Conservation (phyloP, 2,797 vertebrate genomes). For the Acipenser oxyrinchus region DNA sequence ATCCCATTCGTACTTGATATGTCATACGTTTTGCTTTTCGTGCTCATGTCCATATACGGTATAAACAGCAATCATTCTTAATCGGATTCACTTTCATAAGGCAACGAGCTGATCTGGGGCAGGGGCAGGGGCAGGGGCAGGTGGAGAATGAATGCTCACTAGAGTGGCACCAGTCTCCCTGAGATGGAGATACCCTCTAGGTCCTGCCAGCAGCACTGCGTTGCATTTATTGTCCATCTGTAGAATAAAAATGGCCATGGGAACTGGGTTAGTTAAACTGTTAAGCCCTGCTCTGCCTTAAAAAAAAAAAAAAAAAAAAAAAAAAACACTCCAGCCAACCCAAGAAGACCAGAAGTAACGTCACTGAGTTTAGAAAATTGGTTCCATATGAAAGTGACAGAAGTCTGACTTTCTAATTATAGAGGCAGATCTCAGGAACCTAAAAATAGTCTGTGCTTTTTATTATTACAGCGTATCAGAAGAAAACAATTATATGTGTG, state of each 20-base stretch:
- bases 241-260: not conserved
- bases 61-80: not conserved
- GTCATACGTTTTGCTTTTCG: too few relatives aligned
- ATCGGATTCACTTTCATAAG: not conserved
- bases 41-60: too few relatives aligned
- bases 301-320: too few relatives aligned
- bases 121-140: too few relatives aligned
- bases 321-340: too few relatives aligned
- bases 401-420: slow-evolving; percentile 12
- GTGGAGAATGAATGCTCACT: too few relatives aligned
- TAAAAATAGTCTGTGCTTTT: slow-evolving; percentile 8
- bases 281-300: too few relatives aligned
- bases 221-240: not conserved
- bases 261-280: too few relatives aligned
- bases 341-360: not conserved
- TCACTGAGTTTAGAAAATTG: not conserved
- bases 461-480: not conserved
- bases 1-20: too few relatives aligned
- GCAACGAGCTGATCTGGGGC: not conserved
- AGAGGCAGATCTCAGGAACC: not conserved
- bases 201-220: not conserved
- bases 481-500: not conserved
- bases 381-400: slow-evolving; percentile 1
- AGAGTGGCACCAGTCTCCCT: not conserved
- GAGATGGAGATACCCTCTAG: not conserved